phyloP scores from a whole-genome alignment of 2,888 invertebrate genomes.

The Marasmarcha lunaedactyla region DNA sequence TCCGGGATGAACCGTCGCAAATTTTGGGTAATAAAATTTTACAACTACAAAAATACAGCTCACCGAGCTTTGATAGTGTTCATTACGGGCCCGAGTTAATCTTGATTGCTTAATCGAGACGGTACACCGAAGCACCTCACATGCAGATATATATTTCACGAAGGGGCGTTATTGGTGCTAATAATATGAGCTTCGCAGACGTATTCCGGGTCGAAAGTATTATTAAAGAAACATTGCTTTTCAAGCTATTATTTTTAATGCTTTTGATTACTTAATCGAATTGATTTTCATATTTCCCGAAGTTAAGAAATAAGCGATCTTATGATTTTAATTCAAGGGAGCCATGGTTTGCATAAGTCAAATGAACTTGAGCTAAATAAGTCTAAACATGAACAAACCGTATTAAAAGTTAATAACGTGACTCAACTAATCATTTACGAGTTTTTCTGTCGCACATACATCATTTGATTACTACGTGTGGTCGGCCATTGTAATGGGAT shows the following conservation, averaged over 20 bases:
- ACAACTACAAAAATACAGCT: constrained; percentile 29
- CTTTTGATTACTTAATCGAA: no score
- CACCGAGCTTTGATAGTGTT: constrained; percentile 6
- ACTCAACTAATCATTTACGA: background rate
- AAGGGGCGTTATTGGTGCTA: background rate
- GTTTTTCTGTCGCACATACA: background rate
- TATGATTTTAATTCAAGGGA: no score
- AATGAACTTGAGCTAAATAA: no score
- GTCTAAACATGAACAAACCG: no score
- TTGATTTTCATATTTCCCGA: no score
- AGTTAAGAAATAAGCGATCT: no score
- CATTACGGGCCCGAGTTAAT: constrained; percentile 13
- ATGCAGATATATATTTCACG: background rate
- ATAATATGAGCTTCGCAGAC: background rate
- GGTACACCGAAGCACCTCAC: background rate
- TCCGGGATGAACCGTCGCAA: constrained; percentile 32
- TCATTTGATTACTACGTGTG: background rate
- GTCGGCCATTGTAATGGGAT: background rate
- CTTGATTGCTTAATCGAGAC: constrained; percentile 21
- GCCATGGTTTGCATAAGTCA: no score
- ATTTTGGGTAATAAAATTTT: constrained; percentile 55
- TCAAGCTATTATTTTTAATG: background rate
- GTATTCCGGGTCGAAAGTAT: background rate
- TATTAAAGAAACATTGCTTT: background rate
- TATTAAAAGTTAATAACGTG: background rate